Evolutionary conservation across 2,113 vertebrate species (phyloP).

Genomic region (Oncorhynchus tshawytscha): DNA sequence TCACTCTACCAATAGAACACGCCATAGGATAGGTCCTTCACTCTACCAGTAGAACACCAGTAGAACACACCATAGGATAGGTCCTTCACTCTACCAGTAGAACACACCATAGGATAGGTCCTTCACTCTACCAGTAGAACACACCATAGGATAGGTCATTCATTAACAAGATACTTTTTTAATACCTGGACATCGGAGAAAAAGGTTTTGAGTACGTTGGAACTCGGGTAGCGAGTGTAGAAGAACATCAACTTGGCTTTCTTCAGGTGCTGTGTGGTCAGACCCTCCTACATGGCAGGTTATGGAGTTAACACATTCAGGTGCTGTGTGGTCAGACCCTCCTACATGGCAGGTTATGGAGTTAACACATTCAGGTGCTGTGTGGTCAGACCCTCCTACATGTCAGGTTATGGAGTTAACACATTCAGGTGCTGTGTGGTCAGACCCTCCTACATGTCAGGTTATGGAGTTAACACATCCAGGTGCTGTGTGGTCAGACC

Average conservation of each 20-base stretch:
- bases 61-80: background rate
- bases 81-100: background rate
- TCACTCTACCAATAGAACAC: too few relatives aligned
- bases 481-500: slow-evolving; percentile 82
- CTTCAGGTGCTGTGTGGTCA: slow-evolving; percentile 86
- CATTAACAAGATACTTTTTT: background rate
- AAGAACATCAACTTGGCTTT: slow-evolving; percentile 96
- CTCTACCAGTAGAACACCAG: too few relatives aligned
- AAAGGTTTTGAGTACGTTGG: slow-evolving; percentile 82
- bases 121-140: too few relatives aligned
- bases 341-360: slow-evolving; percentile 42
- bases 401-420: slow-evolving; percentile 71
- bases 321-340: slow-evolving; percentile 82
- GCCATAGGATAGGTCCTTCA: too few relatives aligned
- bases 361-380: slow-evolving; percentile 75
- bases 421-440: slow-evolving; percentile 82
- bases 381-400: slow-evolving; percentile 83
- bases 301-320: slow-evolving; percentile 78
- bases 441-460: slow-evolving; percentile 77
- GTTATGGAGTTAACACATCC: slow-evolving; percentile 78
- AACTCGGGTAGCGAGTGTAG: slow-evolving; percentile 90
- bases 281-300: slow-evolving; percentile 77
- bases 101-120: too few relatives aligned
- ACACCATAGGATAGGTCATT: too few relatives aligned
- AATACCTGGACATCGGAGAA: slow-evolving; percentile 89